A percentile compares a stretch with the other conserved stretches of the same genome.
phyloP scores from a whole-genome alignment of 1,140 invertebrate species.

The Copidosoma floridanum region DNA sequence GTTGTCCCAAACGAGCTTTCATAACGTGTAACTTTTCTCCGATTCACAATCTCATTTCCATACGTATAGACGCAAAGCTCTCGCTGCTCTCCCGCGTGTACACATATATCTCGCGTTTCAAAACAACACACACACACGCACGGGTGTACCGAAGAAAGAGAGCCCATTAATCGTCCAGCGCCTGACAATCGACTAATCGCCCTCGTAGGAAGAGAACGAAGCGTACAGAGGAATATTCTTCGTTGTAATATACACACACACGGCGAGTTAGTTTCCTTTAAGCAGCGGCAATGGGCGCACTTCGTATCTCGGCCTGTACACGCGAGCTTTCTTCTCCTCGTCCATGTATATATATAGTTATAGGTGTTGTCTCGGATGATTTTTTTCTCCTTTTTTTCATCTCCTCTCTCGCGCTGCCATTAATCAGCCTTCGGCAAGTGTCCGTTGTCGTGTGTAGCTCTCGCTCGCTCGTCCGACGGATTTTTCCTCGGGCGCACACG shows the following conservation, averaged over 20 bases:
- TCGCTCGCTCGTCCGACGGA: slow-evolving; percentile 37
- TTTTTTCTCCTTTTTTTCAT: slow-evolving; percentile 28
- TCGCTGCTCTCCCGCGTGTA: not conserved
- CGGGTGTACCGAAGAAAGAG: too few species aligned
- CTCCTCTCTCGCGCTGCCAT: slow-evolving; percentile 26
- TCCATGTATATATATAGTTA: not conserved
- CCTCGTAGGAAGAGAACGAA: not conserved
- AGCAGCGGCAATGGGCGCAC: not conserved
- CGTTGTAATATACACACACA: slow-evolving; percentile 13
- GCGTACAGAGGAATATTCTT: slow-evolving; percentile 4
- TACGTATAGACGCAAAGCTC: too few species aligned
- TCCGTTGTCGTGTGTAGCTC: slow-evolving; percentile 38
- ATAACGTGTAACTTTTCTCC: not conserved
- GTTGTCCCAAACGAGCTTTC: slow-evolving; percentile 5
- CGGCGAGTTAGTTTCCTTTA: too few species aligned
- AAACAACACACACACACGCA: not conserved
- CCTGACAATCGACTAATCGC: slow-evolving; percentile 21
- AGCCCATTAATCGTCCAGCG: slow-evolving; percentile 12
- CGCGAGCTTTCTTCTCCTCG: not conserved
- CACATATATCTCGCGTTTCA: not conserved
- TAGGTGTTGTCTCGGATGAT: slow-evolving; percentile 17
- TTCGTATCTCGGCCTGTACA: too few species aligned
- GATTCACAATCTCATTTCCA: too few species aligned
- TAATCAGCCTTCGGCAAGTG: slow-evolving; percentile 40
- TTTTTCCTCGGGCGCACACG: slow-evolving; percentile 38